Evolutionary conservation across 2,888 invertebrate genomes (phyloP), one percentile per base, ranked within the genome.

Genomic region (Chrysolina oricalcia): DNA sequence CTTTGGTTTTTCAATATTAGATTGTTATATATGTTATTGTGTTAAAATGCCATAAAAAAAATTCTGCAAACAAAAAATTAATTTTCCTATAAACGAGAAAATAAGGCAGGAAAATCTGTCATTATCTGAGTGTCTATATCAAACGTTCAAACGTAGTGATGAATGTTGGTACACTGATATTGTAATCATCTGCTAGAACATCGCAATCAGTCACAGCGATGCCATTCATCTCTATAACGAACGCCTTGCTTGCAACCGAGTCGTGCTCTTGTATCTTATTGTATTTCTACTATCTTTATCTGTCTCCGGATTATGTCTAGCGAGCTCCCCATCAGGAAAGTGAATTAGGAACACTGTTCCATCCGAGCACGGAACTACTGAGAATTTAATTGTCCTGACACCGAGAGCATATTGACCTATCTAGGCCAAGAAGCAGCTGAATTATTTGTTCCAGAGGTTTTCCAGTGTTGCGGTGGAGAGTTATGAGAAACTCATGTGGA

Each of bases 271-370:
- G 41, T 68, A 69, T 69, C 72, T 72, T 56, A 68, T 75, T 75
- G 72, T 72, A 72, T 64, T 72, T 59, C 69, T 40, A 72, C 75
- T 75, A 75, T 75, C 75, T 72, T 72, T 75, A 75, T 74, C 70
- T 75, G 75, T 72, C 72, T 75, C 46, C 64, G 72, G 75, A 69
- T 75, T 72, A 72, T 69, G 72, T 72, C 75, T 72, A 64, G 56
- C 46, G 64, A 68, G 69, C 71, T 75, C 65, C 68, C 68, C 41
- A 75, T 75, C 64, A 62, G 27, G 74, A 71, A 78, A 78, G 72
- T 78, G 70, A 76, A 78, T 78, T 70, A 76, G 59, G 72, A 70
- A 74, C 76, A 78, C 74, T 48, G 72, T 62, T 46, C 1, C n/a
- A n/a, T 59, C 59, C 23, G 59, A 27, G 15, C 8, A 27, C n/a